Conservation (phyloP, 2,797 vertebrate genomes). For the Choloepus didactylus region DNA sequence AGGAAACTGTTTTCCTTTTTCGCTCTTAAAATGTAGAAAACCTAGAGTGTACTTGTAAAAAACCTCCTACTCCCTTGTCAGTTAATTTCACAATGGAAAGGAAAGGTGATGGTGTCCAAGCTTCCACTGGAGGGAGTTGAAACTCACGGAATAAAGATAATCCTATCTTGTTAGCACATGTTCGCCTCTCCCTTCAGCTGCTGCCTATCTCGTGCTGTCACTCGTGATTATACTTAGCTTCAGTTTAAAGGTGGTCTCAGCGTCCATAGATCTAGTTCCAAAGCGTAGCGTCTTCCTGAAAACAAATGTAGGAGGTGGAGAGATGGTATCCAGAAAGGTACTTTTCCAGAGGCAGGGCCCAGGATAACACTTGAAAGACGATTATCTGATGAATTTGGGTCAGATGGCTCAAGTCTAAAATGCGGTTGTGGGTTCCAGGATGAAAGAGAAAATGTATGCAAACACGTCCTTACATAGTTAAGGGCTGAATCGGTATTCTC, state of each 20-base stretch:
- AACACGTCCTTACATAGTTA: background rate
- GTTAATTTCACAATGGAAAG: conserved; percentile 5
- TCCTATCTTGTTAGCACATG: background rate
- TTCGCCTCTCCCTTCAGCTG: background rate
- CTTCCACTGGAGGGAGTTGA: conserved; percentile 57
- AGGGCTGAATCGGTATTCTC: background rate
- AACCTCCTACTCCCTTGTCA: background rate
- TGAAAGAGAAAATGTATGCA: conserved; percentile 6
- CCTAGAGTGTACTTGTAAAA: background rate
- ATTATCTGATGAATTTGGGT: background rate
- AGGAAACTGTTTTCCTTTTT: background rate
- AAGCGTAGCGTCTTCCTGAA: background rate
- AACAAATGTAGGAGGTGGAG: background rate
- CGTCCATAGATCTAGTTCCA: background rate
- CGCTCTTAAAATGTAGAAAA: background rate
- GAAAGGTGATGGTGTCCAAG: background rate
- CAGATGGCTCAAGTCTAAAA: conserved; percentile 26
- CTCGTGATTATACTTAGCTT: background rate
- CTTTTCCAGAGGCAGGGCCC: background rate
- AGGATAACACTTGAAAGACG: background rate
- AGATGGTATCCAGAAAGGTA: background rate
- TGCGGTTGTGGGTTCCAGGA: background rate
- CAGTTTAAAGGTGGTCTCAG: conserved; percentile 28
- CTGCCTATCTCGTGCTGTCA: background rate
- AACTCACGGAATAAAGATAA: conserved; percentile 20